Base-by-base conservation (phyloP, 2,113 vertebrate species). In the Tapirus terrestris region DNA sequence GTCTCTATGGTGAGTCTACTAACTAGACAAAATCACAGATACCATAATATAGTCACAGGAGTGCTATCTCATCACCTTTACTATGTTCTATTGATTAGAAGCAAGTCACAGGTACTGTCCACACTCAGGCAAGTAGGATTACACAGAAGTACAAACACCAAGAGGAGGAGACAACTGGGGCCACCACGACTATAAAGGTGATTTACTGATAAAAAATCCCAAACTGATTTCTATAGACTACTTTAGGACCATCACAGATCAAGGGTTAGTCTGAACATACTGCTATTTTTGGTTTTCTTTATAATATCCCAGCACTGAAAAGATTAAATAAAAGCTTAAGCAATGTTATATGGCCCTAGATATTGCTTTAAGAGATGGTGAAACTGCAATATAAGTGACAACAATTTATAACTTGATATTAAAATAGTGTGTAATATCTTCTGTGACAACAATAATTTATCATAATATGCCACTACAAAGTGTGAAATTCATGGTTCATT, bases 261-360 rank as follows among this genome's bases (percentile, higher is more conserved):
- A 86, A 86, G 43, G 56, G 61, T 94, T 79, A 61, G 27, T 72
- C 75, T 79, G 29, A 90, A 90, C 5, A 48, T 53, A 73, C 10
- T 31, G 45, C 27, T 94, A 33, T 85, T 67, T 60, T 70, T 85
- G 39, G 33, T 91, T 95, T 95, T 91, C 51, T 91, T 70, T 70
- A 61, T 53, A 85, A 76, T 33, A 85, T 77, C 53, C 63, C 43
- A 91, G 51, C 43, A 91, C 20, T 80, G 73, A 86, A 91, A 85
- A 86, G 14, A 95, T 86, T 68, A 91, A 86, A 91, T 21, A 60
- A 48, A 43, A 91, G 43, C 5, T 85, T 31, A 80, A 91, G 33
- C 86, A 58, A 79, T 45, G 43, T 89, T 56, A 27, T 21, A 58
- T 9, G 21, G 39, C 43, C 81, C 63, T 83, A 90, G 68, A 43